Conservation (phyloP, 2,113 vertebrate species). For the Hypocryptadius cinnamomeus region DNA sequence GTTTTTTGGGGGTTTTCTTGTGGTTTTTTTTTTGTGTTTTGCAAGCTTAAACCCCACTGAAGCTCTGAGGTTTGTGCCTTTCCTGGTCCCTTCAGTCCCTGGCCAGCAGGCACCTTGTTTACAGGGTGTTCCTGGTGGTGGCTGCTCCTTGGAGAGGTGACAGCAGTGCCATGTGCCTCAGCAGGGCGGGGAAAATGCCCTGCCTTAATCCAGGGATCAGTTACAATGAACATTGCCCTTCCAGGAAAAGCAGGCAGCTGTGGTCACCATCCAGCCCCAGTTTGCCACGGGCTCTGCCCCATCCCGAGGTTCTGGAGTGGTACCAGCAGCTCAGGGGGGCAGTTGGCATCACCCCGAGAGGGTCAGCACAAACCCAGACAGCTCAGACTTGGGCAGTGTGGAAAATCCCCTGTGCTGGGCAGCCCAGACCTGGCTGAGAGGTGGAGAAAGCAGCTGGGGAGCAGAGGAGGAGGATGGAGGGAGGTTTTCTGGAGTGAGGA, state of each 20-base stretch:
- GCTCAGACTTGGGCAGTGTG: background rate
- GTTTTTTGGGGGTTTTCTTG: no score
- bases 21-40: no score
- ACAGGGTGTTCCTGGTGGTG: background rate
- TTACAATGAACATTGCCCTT: background rate
- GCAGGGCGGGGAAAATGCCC: background rate
- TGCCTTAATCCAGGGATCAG: accelerated
- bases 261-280: background rate
- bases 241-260: background rate
- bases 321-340: background rate
- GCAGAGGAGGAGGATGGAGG: background rate
- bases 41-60: accelerated
- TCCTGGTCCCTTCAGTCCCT: background rate
- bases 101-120: background rate
- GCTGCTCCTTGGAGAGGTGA: background rate
- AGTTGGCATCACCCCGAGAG: background rate
- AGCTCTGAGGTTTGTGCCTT: background rate
- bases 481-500: background rate
- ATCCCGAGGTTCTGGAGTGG: accelerated
- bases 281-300: background rate
- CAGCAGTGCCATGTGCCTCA: background rate
- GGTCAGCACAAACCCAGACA: background rate
- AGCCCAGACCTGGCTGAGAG: background rate
- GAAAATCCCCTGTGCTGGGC: background rate
- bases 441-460: background rate